Percentiles rank a stretch among this genome's conserved stretches.
Evolutionary conservation across 2,113 vertebrate genomes (phyloP).

Genomic region (Sisor rabdophorus): DNA sequence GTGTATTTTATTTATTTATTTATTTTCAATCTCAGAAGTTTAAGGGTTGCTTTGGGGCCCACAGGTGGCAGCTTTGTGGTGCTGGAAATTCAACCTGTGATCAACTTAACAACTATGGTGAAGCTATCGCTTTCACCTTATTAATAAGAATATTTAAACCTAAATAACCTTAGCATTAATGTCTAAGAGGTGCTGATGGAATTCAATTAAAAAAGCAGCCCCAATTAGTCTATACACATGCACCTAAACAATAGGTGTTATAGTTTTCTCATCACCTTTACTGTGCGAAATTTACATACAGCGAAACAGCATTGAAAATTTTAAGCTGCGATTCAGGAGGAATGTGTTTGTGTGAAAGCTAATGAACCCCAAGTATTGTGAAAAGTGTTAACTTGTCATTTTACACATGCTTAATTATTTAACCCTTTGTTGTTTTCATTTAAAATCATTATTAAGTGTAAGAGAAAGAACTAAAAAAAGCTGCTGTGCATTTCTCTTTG

Average conservation of each 20-base stretch:
- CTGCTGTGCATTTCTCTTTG: neutral
- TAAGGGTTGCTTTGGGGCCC: too few relatives aligned
- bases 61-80: too few relatives aligned
- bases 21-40: too few relatives aligned
- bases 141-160: neutral
- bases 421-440: neutral
- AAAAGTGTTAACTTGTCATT: neutral
- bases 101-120: too few relatives aligned
- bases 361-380: neutral
- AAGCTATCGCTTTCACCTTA: too few relatives aligned
- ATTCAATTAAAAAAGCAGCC: too few relatives aligned
- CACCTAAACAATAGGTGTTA: neutral
- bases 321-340: neutral
- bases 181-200: neutral
- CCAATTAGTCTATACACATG: neutral
- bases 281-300: neutral
- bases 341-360: neutral
- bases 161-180: neutral
- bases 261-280: neutral
- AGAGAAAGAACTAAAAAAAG: neutral
- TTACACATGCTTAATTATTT: neutral
- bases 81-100: too few relatives aligned
- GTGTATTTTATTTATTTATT: too few relatives aligned
- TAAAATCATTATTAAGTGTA: neutral
- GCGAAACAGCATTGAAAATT: neutral